Conservation (phyloP, 2,113 vertebrate genomes). For the Riparia riparia region DNA sequence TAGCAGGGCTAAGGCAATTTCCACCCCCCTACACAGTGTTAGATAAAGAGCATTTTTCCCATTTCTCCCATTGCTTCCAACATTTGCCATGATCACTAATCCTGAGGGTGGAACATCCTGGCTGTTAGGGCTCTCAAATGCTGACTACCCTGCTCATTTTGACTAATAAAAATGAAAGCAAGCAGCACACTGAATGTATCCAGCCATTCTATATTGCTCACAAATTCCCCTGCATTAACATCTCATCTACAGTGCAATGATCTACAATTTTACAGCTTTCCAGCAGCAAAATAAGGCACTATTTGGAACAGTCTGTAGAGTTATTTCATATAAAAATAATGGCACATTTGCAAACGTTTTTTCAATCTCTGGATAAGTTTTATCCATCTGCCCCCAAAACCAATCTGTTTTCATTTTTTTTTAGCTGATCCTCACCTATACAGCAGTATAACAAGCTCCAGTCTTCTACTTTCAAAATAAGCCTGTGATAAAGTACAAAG, state of each 20-base stretch:
- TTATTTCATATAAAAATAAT: conserved; percentile 7
- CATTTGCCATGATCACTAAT: not conserved
- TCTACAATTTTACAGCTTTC: not conserved
- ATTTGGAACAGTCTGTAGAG: not conserved
- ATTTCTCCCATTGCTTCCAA: not conserved
- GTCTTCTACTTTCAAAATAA: not conserved
- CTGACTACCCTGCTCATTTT: not conserved
- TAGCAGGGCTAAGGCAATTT: not conserved
- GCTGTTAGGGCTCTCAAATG: not conserved
- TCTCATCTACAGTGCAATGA: not conserved
- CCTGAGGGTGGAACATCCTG: not conserved
- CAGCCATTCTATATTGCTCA: not conserved
- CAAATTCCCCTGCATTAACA: conserved; percentile 1
- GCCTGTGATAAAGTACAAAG: not conserved
- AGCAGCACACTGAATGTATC: not conserved
- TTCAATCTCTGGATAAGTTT: conserved; percentile 13
- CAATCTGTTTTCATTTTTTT: not conserved
- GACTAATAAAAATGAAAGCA: not conserved
- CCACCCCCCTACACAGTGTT: accelerated
- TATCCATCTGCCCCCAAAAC: not conserved
- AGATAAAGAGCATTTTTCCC: not conserved
- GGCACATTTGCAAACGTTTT: not conserved
- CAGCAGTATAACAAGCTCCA: not conserved
- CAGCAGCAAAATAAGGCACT: not conserved
- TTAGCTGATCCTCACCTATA: not conserved